Percentiles rank a stretch among this genome's conserved stretches.
Evolutionary conservation across 2,888 invertebrate genomes (phyloP).

Genomic region (Hirudinaria manillensis): DNA sequence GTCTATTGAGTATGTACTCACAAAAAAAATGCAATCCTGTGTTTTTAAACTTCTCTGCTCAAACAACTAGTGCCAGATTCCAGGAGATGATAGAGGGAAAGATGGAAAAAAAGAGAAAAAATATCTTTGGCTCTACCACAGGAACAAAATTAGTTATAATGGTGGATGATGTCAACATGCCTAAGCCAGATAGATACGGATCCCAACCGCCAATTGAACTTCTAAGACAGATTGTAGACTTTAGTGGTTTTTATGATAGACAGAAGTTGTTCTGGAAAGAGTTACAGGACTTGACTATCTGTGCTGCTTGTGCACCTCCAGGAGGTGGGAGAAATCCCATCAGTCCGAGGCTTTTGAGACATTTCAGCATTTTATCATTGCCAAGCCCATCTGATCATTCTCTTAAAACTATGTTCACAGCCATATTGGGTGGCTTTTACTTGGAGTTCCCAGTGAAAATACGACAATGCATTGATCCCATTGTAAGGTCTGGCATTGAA

Average conservation of each 20-base stretch:
- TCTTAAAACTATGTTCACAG: slow-evolving; percentile 54
- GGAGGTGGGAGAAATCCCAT: slow-evolving; percentile 55
- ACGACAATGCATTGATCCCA: slow-evolving; percentile 48
- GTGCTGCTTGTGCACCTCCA: slow-evolving; percentile 55
- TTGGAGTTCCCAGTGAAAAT: slow-evolving; percentile 66
- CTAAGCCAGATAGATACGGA: slow-evolving; percentile 58
- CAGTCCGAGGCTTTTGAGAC: slow-evolving; percentile 52
- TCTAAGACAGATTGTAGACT: slow-evolving; percentile 70
- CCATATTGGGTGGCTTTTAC: slow-evolving; percentile 70
- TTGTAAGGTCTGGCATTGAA: slow-evolving; percentile 54
- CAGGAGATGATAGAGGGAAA: slow-evolving; percentile 78
- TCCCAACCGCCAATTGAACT: slow-evolving; percentile 56
- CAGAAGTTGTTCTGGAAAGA: slow-evolving; percentile 83
- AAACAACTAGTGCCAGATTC: slow-evolving; percentile 76
- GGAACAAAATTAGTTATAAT: slow-evolving; percentile 78
- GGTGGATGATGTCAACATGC: slow-evolving; percentile 89
- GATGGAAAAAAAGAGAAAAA: slow-evolving; percentile 74
- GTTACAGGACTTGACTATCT: slow-evolving; percentile 65
- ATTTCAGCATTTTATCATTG: slow-evolving; percentile 53
- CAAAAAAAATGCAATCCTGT: slow-evolving; percentile 66
- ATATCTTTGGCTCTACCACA: slow-evolving; percentile 59
- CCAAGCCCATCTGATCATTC: slow-evolving; percentile 54
- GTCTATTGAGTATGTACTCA: slow-evolving; percentile 64
- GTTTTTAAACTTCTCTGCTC: slow-evolving; percentile 81
- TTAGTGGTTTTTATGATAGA: slow-evolving; percentile 76